These are phyloP conservation scores for Hypotaenidia okinawae DNA, from an alignment of 2,797 vertebrate species.

Conservation along the genomic window DNA sequence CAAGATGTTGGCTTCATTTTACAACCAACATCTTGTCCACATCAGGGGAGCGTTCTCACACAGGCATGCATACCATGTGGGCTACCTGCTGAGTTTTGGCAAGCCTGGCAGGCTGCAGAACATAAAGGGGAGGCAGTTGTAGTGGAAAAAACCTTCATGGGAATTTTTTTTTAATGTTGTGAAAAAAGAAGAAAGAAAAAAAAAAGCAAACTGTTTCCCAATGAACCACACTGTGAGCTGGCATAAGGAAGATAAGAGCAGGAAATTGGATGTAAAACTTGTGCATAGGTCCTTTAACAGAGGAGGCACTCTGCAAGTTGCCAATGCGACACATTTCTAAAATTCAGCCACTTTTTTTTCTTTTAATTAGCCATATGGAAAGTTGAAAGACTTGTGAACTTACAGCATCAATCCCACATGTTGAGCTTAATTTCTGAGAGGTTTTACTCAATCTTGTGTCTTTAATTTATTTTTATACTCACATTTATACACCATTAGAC, in stretches of 20 bases:
- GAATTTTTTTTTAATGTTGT: constrained; percentile 74
- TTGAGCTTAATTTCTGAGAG: constrained; percentile 60
- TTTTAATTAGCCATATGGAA: constrained; percentile 79
- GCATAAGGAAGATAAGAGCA: constrained; percentile 78
- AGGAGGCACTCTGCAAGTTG: constrained; percentile 71
- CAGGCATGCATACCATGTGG: constrained; percentile 80
- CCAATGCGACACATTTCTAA: constrained; percentile 70
- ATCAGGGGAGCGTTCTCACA: constrained; percentile 81
- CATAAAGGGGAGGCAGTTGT: constrained; percentile 77
- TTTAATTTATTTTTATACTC: constrained; percentile 67
- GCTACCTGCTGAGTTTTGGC: constrained; percentile 83
- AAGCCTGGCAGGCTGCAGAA: constrained; percentile 78
- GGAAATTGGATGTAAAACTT: constrained; percentile 79
- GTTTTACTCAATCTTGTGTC: constrained; percentile 53
- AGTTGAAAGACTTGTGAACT: constrained; percentile 76
- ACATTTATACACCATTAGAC: constrained; percentile 39
- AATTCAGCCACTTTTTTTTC: constrained; percentile 74
- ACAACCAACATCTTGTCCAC: constrained; percentile 83
- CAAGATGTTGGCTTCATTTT: constrained; percentile 82
- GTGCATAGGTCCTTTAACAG: constrained; percentile 68
- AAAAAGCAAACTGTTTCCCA: constrained; percentile 66
- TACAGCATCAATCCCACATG: constrained; percentile 77
- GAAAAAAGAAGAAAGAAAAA: constrained; percentile 21
- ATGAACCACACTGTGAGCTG: constrained; percentile 79
- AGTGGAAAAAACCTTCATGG: constrained; percentile 78